Base-by-base conservation (phyloP, 2,797 vertebrate genomes). In the Takifugu ocellatus region DNA sequence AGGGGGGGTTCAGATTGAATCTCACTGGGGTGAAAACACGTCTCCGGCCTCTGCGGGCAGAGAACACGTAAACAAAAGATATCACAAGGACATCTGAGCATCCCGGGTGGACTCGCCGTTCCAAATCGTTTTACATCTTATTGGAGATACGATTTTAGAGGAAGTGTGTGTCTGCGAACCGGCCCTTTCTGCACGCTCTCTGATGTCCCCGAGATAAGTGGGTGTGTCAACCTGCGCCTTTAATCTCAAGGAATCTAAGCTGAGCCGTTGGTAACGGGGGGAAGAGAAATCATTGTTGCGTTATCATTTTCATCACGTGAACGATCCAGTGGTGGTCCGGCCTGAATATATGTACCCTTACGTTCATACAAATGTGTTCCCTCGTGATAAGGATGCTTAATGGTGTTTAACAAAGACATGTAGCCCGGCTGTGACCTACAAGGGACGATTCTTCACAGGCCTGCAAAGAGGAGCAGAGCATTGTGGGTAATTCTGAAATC, bases 81-180 rank as follows among this genome's bases (percentile, higher is more conserved):
- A 66, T 64, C 49, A 66, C 48, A 76, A 63, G 60, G 72, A 66
- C 51, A 69, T 62, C n/a, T 64, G 53, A 58, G 54, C 33, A 27
- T 62, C 29, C 29, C 55, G 47, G 39, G 27, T 14, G 68, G 26
- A 44, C 51, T 42, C 45, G 26, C 25, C 44, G 4, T 25, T 60
- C 12, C 42, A 44, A 44, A n/a, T 16, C 14, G n/a, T 44, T 44
- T 44, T 16, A 44, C 42, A 44, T 44, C n/a, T 44, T 44, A 16
- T 44, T 44, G n/a, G 5, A 44, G 14, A 16, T n/a, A 44, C 42
- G 15, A 44, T n/a, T 44, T 5, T 44, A 16, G n/a, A 44, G 16
- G 42, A 44, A 44, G 42, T 44, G 42, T n/a, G n/a, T 44, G 3
- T 16, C n/a, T 44, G 42, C n/a, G n/a, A 17, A 44, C 42, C 5